phyloP scores from a whole-genome alignment of 2,797 vertebrate species.

The Etheostoma nigrum region DNA sequence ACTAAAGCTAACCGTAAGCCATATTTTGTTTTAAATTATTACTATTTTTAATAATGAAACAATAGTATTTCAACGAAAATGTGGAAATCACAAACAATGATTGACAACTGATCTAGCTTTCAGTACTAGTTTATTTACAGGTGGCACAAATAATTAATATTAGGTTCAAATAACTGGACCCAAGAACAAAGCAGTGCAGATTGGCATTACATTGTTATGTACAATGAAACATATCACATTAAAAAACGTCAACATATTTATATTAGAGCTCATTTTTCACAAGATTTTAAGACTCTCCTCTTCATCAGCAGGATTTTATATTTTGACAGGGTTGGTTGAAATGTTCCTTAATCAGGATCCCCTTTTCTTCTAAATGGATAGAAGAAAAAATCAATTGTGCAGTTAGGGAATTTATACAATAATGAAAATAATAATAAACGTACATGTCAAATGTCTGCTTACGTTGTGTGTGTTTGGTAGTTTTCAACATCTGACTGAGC shows the following conservation, averaged over 20 bases:
- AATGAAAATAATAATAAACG: slow-evolving; percentile 5
- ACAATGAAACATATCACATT: slow-evolving; percentile 13
- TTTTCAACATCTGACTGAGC: slow-evolving; percentile 83
- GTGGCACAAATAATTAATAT: background rate
- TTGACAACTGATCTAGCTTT: slow-evolving; percentile 21
- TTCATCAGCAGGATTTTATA: slow-evolving; percentile 38
- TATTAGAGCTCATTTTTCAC: background rate
- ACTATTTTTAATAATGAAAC: background rate
- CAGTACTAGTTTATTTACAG: slow-evolving; percentile 48
- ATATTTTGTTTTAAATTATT: background rate
- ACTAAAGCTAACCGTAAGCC: background rate
- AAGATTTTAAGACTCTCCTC: slow-evolving; percentile 8
- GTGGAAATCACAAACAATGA: background rate
- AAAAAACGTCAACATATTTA: slow-evolving; percentile 4
- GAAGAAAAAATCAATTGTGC: slow-evolving; percentile 30
- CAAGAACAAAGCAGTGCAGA: background rate
- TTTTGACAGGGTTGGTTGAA: slow-evolving; percentile 9
- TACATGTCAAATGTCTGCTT: slow-evolving; percentile 66
- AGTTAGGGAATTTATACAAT: background rate
- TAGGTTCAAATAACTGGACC: slow-evolving; percentile 7
- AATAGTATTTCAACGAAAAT: background rate
- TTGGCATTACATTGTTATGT: background rate
- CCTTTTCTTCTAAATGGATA: slow-evolving; percentile 50
- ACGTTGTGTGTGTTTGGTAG: slow-evolving; percentile 72
- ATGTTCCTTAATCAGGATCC: slow-evolving; percentile 52